Evolutionary conservation across 1,140 invertebrate species (phyloP).

Genomic region (Andrena cerasifolii): DNA sequence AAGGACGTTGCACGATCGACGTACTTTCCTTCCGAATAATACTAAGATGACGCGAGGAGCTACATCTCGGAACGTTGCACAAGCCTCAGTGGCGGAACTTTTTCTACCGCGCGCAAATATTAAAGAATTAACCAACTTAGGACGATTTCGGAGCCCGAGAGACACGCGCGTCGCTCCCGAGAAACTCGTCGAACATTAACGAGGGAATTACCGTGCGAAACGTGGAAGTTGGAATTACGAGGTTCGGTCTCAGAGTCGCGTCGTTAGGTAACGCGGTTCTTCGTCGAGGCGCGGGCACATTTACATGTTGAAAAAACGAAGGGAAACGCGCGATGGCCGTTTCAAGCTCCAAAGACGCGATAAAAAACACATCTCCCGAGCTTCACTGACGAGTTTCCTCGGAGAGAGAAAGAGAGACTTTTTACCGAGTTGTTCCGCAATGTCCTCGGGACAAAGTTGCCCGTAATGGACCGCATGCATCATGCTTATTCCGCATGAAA

Average conservation of each 20-base stretch:
- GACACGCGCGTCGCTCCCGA: no score
- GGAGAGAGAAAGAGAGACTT: slow-evolving; percentile 12
- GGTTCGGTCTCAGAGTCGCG: not conserved
- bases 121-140: not conserved
- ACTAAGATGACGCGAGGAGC: slow-evolving; percentile 1
- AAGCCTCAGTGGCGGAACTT: not conserved
- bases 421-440: slow-evolving; percentile 25
- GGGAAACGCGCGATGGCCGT: not conserved
- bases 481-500: slow-evolving; percentile 53
- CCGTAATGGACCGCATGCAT: slow-evolving; percentile 34
- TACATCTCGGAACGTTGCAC: not conserved
- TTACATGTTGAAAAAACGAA: slow-evolving; percentile 19
- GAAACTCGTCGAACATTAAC: not conserved
- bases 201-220: not conserved
- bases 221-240: not conserved
- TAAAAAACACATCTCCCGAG: slow-evolving; percentile 24
- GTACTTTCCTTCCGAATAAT: slow-evolving; percentile 9
- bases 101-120: not conserved
- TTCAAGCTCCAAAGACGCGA: not conserved
- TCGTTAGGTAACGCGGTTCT: not conserved
- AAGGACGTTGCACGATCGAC: slow-evolving; percentile 24
- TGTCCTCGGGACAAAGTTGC: slow-evolving; percentile 33
- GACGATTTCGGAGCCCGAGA: not conserved
- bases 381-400: slow-evolving; percentile 3
- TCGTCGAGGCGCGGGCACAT: slow-evolving; percentile 3